phyloP scores from a whole-genome alignment of 2,113 vertebrate species.

The Cyrtonyx montezumae region DNA sequence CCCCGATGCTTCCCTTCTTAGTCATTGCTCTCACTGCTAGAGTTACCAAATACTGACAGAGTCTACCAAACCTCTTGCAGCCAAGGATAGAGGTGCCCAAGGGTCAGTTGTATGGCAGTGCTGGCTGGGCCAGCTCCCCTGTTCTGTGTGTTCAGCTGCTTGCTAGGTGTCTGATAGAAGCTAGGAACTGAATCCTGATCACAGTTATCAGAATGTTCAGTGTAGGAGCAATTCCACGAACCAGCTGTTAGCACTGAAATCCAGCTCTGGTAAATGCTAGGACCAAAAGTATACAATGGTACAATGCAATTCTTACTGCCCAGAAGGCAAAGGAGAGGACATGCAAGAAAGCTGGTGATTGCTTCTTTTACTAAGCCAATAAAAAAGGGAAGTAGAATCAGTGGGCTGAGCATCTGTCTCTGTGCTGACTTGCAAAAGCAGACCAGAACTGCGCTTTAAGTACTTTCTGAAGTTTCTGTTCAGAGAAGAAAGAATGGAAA shows the following conservation, averaged over 20 bases:
- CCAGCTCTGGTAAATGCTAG: neutral
- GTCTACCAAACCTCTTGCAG: neutral
- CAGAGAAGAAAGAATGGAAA: neutral
- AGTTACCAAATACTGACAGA: neutral
- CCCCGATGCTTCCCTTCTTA: neutral
- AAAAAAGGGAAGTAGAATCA: constrained; percentile 5
- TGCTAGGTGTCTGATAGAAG: neutral
- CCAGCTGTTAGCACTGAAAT: neutral
- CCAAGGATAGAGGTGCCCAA: neutral
- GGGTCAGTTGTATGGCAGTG: neutral
- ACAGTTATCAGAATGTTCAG: neutral
- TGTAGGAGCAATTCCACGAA: neutral
- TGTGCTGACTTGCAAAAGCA: neutral
- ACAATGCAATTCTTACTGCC: neutral
- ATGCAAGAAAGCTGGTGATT: neutral
- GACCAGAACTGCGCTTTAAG: neutral
- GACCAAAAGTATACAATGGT: neutral
- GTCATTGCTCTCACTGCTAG: neutral
- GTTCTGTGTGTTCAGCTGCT: neutral
- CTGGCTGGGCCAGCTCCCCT: neutral
- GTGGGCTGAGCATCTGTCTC: neutral
- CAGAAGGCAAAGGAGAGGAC: neutral
- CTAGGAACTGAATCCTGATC: neutral
- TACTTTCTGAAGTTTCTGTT: constrained; percentile 21
- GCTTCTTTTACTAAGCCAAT: constrained; percentile 8